Percentiles rank a stretch among this genome's conserved stretches.
phyloP scores from a whole-genome alignment of 2,113 vertebrate species.

The Nesogale talazaci region DNA sequence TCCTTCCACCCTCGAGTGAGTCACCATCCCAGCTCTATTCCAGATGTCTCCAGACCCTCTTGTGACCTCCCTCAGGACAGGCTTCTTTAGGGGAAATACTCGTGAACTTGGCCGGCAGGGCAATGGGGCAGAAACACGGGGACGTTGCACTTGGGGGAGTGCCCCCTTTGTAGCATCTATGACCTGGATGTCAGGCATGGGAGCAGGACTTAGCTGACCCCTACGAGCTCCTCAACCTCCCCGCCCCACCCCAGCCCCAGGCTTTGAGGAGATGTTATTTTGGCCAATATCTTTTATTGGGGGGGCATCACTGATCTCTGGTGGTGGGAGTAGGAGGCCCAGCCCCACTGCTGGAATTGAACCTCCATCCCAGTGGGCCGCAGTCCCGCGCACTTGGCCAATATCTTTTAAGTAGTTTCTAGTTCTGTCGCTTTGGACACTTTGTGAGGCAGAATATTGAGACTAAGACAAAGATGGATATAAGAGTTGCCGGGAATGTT shows the following conservation, averaged over 20 bases:
- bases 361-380: no score
- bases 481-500: background rate
- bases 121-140: background rate
- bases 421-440: background rate
- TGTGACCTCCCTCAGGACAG: background rate
- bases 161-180: background rate
- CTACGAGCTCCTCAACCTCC: background rate
- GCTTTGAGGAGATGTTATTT: no score
- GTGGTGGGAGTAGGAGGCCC: no score
- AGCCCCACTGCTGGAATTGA: no score
- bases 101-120: background rate
- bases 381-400: no score
- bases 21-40: background rate
- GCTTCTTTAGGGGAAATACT: background rate
- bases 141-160: background rate
- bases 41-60: background rate
- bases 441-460: background rate
- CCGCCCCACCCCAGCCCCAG: no score
- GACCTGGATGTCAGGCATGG: background rate
- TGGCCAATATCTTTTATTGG: no score
- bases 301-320: no score
- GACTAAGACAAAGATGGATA: background rate
- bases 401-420: background rate
- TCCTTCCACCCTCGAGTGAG: background rate
- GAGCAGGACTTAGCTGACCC: background rate